Evolutionary conservation across 2,113 vertebrate species (phyloP).

Genomic region (Rhabdomys dilectus): DNA sequence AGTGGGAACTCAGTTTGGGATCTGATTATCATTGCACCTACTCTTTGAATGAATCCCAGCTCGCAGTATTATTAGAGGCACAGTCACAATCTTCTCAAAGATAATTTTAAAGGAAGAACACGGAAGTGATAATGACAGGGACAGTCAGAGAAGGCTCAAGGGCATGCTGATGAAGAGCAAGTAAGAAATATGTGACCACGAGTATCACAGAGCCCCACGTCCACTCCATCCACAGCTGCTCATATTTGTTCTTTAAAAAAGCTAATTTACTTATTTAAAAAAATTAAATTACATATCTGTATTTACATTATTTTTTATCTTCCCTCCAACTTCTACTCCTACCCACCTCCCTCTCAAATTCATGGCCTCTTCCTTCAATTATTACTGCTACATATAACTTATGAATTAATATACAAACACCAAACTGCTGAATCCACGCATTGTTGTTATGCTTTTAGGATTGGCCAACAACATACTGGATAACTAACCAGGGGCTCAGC

Average conservation of each 20-base stretch:
- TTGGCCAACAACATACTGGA: background rate
- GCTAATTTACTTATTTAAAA: background rate
- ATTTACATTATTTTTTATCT: background rate
- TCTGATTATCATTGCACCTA: constrained; percentile 79
- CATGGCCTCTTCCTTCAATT: background rate
- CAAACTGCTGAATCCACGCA: background rate
- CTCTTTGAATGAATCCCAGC: constrained; percentile 75
- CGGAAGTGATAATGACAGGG: background rate
- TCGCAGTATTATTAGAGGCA: constrained; percentile 60
- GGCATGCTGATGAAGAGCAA: constrained; percentile 14
- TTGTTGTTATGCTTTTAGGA: background rate
- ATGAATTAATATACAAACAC: background rate
- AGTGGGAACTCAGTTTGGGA: constrained; percentile 78
- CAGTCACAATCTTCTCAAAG: background rate
- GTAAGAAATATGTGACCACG: background rate
- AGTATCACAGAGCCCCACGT: background rate
- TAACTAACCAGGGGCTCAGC: background rate
- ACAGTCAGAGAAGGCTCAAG: background rate
- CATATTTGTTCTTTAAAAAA: background rate
- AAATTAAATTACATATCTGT: background rate
- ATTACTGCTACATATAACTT: background rate
- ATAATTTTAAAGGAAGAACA: constrained; percentile 64
- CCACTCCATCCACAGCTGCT: background rate
- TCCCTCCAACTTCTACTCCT: background rate
- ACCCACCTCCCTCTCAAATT: background rate